These are phyloP conservation scores for Mizuhopecten yessoensis DNA, from an alignment of 1,140 invertebrate species.

Conservation along the genomic window DNA sequence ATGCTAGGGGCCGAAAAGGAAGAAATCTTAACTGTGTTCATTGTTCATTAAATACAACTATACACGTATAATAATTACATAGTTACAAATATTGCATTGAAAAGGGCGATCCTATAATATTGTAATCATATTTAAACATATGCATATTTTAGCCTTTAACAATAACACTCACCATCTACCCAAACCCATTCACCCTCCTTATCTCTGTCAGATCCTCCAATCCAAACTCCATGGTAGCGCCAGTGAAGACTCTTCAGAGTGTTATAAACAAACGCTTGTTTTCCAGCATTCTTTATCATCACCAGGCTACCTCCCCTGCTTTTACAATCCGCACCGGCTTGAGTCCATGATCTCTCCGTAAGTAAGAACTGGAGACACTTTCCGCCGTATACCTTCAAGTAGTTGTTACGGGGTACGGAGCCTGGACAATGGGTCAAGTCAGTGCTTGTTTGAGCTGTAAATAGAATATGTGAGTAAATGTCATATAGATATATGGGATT, in stretches of 20 bases:
- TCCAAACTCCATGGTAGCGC: slow-evolving; percentile 67
- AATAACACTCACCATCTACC: slow-evolving; percentile 66
- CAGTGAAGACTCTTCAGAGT: slow-evolving; percentile 58
- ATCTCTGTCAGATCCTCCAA: slow-evolving; percentile 69
- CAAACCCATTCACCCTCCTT: slow-evolving; percentile 71
- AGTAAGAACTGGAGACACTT: slow-evolving; percentile 63
- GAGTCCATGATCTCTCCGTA: slow-evolving; percentile 62
- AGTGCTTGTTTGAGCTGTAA: background rate
- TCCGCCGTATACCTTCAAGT: slow-evolving; percentile 52
- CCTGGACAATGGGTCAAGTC: slow-evolving; percentile 40
- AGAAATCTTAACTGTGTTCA: too few species aligned
- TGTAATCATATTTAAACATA: too few species aligned
- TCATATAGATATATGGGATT: too few species aligned
- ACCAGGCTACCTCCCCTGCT: slow-evolving; percentile 63
- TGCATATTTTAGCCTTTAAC: too few species aligned
- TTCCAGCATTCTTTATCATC: slow-evolving; percentile 57
- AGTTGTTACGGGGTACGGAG: slow-evolving; percentile 38
- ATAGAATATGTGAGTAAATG: too few species aligned
- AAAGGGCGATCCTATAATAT: too few species aligned
- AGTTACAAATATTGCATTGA: too few species aligned
- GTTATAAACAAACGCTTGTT: slow-evolving; percentile 64
- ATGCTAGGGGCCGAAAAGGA: too few species aligned
- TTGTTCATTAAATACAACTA: too few species aligned
- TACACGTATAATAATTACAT: too few species aligned
- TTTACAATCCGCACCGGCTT: slow-evolving; percentile 56